These are phyloP conservation scores for Neuroterus valhalla DNA, from an alignment of 1,140 invertebrate genomes.

Conservation along the genomic window DNA sequence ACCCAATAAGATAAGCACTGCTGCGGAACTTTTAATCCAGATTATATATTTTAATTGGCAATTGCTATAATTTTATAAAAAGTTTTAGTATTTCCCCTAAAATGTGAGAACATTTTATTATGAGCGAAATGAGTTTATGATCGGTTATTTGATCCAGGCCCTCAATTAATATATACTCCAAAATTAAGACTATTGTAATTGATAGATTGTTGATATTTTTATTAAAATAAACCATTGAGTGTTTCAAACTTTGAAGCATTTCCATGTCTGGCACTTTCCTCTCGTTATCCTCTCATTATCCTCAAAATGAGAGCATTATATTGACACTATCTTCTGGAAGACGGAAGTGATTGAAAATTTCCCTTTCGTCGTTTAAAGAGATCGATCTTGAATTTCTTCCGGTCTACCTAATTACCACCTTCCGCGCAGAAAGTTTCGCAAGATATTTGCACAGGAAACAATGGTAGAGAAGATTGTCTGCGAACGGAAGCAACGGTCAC, in stretches of 20 bases:
- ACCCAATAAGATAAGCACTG: constrained; percentile 7
- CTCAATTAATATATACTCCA: no score
- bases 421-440: constrained; percentile 19
- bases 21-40: not conserved
- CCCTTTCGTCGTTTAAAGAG: constrained; percentile 12
- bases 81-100: no score
- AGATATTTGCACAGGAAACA: constrained; percentile 27
- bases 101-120: no score
- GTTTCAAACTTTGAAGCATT: no score
- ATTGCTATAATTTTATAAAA: no score
- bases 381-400: constrained; percentile 13
- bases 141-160: no score
- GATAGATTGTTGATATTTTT: no score
- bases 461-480: constrained; percentile 21
- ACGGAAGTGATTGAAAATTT: constrained; percentile 24
- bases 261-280: no score
- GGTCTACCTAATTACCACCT: constrained; percentile 3
- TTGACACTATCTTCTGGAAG: constrained; percentile 11
- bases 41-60: not conserved
- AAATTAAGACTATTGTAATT: no score
- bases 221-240: no score
- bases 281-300: no score
- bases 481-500: constrained; percentile 24
- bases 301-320: not conserved
- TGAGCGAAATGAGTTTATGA: no score